These are phyloP conservation scores for Helicoverpa zea DNA, from an alignment of 1,140 invertebrate genomes.

Conservation along the genomic window DNA sequence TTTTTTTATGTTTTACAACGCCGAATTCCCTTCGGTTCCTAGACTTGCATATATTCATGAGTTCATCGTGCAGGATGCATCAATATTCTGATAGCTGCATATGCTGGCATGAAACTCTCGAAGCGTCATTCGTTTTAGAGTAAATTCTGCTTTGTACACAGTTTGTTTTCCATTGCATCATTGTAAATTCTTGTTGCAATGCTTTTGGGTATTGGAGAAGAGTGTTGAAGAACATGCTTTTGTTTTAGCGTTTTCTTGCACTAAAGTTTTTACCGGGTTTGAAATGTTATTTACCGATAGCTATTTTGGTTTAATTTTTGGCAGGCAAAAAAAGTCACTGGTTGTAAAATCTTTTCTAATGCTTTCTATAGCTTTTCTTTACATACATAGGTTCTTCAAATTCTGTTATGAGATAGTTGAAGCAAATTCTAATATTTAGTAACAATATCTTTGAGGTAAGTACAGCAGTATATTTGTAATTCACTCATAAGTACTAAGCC, in stretches of 20 bases:
- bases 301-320: too few relatives aligned
- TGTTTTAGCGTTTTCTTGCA: neutral
- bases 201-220: neutral
- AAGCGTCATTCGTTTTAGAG: neutral
- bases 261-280: too few relatives aligned
- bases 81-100: constrained; percentile 26
- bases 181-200: constrained; percentile 1
- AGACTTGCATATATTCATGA: constrained; percentile 26
- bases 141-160: neutral
- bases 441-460: too few relatives aligned
- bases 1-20: neutral
- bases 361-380: too few relatives aligned
- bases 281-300: too few relatives aligned
- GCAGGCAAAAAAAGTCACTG: too few relatives aligned
- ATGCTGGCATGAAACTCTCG: neutral
- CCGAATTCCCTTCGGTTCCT: neutral
- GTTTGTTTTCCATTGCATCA: neutral
- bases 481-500: too few relatives aligned
- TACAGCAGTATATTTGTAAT: too few relatives aligned
- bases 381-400: too few relatives aligned
- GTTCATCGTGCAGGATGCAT: constrained; percentile 4
- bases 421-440: too few relatives aligned
- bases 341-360: too few relatives aligned
- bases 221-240: neutral
- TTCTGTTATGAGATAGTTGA: too few relatives aligned